Evolutionary conservation across 2,797 vertebrate genomes (phyloP), one percentile per base, ranked within the genome.

Genomic region (Acrossocheilus fasciatus): DNA sequence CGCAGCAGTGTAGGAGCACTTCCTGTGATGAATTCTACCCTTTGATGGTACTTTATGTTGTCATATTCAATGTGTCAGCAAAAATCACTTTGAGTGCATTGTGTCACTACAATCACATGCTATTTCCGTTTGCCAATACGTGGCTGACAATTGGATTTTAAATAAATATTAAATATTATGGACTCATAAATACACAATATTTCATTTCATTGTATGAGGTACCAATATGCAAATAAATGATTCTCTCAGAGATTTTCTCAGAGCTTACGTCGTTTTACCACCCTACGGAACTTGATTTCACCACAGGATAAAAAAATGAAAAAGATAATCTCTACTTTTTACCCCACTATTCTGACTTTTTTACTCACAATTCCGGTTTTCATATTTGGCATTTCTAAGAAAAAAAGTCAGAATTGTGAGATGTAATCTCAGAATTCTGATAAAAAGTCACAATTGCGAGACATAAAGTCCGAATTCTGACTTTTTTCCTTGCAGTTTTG

Each of bases 11-110:
- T 86, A 84, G 80, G 87, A 26, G 89, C 10, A 36, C 50, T 89
- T 89, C 88, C 88, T 89, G 66, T 89, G 83, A 88, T 41, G 36
- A 39, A 6, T 10, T 36, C 17, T 4, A 7, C 36, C 36, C 88
- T 88, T 88, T 88, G 81, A 86, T 84, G 76, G 83, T 8, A 11
- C 11, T 73, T 18, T 69, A 57, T 87, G 47, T 52, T 23, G 30
- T 88, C 86, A 88, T 79, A 59, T 50, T 59, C 39, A 87, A 50
- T 80, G 78, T 80, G 74, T 85, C 86, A 89, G 88, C 89, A 88
- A 30, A 86, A 69, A 64, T 26, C 45, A 15, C 30, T 70, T 30
- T 34, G 14, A 18, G 30, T 83, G 54, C 39, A 68, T 43, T 64
- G 26, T 30, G 81, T 54, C 47, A 41, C 75, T 45, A 47, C 39